Evolutionary conservation across 2,888 invertebrate species (phyloP), one percentile per base, ranked within the genome.

Genomic region (Torymus tubicola): DNA sequence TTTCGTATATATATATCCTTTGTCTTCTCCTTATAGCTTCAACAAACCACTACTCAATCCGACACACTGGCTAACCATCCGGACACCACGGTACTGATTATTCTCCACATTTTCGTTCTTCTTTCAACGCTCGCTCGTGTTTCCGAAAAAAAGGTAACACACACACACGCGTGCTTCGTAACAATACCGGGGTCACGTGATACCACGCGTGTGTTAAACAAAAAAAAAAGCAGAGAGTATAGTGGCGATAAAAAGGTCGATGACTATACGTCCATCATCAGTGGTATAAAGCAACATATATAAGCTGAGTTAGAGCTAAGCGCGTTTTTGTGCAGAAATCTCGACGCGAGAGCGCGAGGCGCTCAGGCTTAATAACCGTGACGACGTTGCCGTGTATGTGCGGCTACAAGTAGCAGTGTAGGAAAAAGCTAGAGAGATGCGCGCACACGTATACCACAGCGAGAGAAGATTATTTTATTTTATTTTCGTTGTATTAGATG

Each of bases 161-260:
- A 31, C 60, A 61, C 31, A 31, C 31, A 8, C 31, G 31, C 31
- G 31, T 31, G 64, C 63, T 14, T 58, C 57, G n/a, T 21, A 74
- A 65, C 65, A 74, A 74, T 57, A 57, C 58, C 58, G n/a, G n/a
- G 65, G 64, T 65, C 74, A 50, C 63, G 72, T 64, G 42, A 73
- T 65, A n/a, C 65, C 63, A 10, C 24, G 3, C 10, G 16, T 31
- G 2, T 4, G 31, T 31, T 4, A 18, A 18, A 60, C 57, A 58
- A 60, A 50, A 50, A 61, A 50, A 31, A 53, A 24, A 31, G 12
- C n/a, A n/a, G n/a, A n/a, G n/a, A n/a, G n/a, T n/a, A 8, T 13
- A 55, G 24, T 1, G n/a, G 57, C 57, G 50, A 69, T 31, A 73
- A 73, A 64, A 73, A 73, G 73, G 64, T 55, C 73, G 64, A 55